A percentile compares a stretch with the other conserved stretches of the same genome.
These are phyloP conservation scores for Euproctis similis DNA, from an alignment of 2,888 invertebrate species.

Conservation along the genomic window DNA sequence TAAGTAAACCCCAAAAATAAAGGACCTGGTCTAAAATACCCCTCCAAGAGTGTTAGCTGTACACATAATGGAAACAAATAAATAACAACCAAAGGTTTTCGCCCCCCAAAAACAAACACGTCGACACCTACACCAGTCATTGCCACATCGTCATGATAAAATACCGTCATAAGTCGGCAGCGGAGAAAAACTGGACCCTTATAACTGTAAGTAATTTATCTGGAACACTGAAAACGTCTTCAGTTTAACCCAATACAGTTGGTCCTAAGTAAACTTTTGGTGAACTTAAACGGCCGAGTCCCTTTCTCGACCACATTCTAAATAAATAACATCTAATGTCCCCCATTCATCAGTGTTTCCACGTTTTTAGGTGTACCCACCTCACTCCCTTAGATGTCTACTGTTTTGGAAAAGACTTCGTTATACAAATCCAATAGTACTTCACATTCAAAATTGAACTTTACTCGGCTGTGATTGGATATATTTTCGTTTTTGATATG, in stretches of 20 bases:
- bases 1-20: constrained; percentile 13
- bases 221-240: constrained; percentile 58
- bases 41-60: constrained; percentile 13
- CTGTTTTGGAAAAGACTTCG: constrained; percentile 52
- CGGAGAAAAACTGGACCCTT: constrained; percentile 69
- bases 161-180: constrained; percentile 58
- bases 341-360: constrained; percentile 75
- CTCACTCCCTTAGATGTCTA: constrained; percentile 64
- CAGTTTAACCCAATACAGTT: constrained; percentile 69
- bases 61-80: constrained; percentile 25
- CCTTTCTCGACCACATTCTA: constrained; percentile 74
- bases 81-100: constrained; percentile 24
- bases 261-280: constrained; percentile 74
- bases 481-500: constrained; percentile 18
- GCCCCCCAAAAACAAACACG: constrained; percentile 31
- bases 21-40: constrained; percentile 13
- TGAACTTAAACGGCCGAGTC: constrained; percentile 66
- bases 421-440: constrained; percentile 32
- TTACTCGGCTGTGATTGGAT: constrained; percentile 21
- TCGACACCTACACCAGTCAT: constrained; percentile 34
- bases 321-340: constrained; percentile 78
- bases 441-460: constrained; percentile 20
- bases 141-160: constrained; percentile 55
- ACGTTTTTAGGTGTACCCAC: constrained; percentile 70
- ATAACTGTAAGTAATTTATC: constrained; percentile 65